Percentiles rank a stretch among this genome's conserved stretches.
phyloP scores from a whole-genome alignment of 2,888 invertebrate genomes.

The Chloroclystis v-ata region DNA sequence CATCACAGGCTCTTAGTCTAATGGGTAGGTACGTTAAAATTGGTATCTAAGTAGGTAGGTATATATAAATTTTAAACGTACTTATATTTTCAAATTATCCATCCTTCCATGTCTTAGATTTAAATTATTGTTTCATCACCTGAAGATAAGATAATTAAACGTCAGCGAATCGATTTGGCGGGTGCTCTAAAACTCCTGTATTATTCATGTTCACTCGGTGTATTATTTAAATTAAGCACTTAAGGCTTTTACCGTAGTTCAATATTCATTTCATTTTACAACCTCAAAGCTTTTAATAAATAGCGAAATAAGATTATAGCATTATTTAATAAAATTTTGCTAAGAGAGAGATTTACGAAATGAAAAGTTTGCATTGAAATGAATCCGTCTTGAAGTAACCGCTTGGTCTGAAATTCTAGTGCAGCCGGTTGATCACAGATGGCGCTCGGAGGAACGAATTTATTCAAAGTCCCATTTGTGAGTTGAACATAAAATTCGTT shows the following conservation, averaged over 20 bases:
- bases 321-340: slow-evolving; percentile 3
- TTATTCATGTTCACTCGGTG: slow-evolving; percentile 50
- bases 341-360: not conserved
- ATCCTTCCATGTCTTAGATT: no score
- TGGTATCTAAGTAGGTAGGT: no score
- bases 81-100: no score
- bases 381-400: not conserved
- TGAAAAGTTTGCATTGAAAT: not conserved
- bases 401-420: not conserved
- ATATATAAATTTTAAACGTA: no score
- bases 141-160: slow-evolving; percentile 38
- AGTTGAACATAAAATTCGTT: no score
- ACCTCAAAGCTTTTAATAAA: slow-evolving; percentile 22
- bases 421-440: not conserved
- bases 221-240: slow-evolving; percentile 56
- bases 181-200: slow-evolving; percentile 43
- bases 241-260: slow-evolving; percentile 42
- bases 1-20: no score
- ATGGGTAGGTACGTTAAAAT: no score
- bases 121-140: no score
- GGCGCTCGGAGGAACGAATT: not conserved
- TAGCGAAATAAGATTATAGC: slow-evolving; percentile 6
- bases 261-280: slow-evolving; percentile 47
- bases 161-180: slow-evolving; percentile 35
- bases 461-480: not conserved